Conservation (phyloP, 2,113 vertebrate genomes). For the Indicator indicator region DNA sequence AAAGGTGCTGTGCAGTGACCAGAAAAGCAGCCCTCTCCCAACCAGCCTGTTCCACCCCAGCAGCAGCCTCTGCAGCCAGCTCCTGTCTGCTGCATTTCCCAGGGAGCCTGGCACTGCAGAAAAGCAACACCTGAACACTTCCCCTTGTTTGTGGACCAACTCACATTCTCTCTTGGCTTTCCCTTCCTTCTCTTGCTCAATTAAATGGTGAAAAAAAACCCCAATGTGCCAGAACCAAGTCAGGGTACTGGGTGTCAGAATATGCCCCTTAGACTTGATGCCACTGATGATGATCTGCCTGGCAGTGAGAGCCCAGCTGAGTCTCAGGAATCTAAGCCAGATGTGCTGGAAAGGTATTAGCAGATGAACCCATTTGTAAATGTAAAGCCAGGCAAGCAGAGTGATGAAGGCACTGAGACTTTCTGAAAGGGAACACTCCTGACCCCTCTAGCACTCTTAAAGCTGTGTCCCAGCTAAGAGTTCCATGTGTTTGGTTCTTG, state of each 20-base stretch:
- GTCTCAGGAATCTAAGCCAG: not conserved
- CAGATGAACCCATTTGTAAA: constrained; percentile 1
- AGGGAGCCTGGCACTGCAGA: not conserved
- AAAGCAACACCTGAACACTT: not conserved
- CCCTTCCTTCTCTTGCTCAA: not conserved
- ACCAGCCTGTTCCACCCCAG: not conserved
- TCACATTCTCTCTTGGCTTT: not conserved
- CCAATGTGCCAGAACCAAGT: not conserved
- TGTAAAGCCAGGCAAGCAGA: not conserved
- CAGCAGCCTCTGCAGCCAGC: not conserved
- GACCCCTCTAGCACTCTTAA: not conserved
- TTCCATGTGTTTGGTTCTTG: not conserved
- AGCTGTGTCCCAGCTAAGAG: not conserved
- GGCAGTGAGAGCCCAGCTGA: not conserved
- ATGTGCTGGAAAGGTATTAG: not conserved
- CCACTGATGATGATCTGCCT: not conserved
- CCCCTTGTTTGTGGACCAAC: not conserved
- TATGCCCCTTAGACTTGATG: not conserved
- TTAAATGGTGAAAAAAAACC: not conserved
- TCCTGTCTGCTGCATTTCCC: not conserved
- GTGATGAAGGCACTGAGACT: constrained; percentile 25
- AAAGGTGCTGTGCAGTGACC: not conserved
- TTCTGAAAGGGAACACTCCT: not conserved
- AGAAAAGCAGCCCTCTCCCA: not conserved
- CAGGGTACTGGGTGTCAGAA: not conserved